These are phyloP conservation scores for Crossocerus cetratus DNA, from an alignment of 2,888 invertebrate genomes.

Conservation along the genomic window DNA sequence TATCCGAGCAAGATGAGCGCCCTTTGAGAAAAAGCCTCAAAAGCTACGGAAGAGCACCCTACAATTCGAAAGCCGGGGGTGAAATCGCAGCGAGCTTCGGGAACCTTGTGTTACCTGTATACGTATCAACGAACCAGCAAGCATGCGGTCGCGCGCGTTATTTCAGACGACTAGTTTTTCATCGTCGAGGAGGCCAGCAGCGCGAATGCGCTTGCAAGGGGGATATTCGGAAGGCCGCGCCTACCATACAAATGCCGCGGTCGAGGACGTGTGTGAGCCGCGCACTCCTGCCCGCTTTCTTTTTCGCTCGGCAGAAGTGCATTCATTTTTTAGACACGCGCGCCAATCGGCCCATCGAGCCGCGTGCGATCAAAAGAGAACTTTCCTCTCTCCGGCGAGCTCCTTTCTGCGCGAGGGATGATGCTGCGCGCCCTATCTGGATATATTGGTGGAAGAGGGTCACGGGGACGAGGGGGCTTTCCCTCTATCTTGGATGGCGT, in stretches of 20 bases:
- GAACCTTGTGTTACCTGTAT: not conserved
- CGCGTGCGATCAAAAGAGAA: not conserved
- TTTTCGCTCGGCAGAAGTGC: not conserved
- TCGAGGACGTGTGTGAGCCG: not conserved
- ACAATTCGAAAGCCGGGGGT: not conserved
- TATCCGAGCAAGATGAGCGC: conserved; percentile 30
- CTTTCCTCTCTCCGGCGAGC: not conserved
- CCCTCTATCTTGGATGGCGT: conserved; percentile 10
- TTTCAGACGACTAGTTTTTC: conserved; percentile 18
- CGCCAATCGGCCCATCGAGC: not conserved
- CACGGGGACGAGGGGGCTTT: not conserved
- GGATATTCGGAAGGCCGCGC: not conserved
- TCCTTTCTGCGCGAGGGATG: not conserved
- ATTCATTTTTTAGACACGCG: not conserved
- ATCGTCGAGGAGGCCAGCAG: conserved; percentile 1
- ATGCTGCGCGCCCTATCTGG: not conserved
- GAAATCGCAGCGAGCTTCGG: not conserved
- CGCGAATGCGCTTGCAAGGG: not conserved
- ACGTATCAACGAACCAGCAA: not conserved
- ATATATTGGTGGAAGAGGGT: not conserved
- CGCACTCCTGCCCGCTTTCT: not conserved
- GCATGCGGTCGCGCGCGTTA: not conserved
- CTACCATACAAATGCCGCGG: too few relatives aligned
- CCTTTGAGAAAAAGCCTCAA: conserved; percentile 38
- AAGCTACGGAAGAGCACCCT: conserved; percentile 15